phyloP scores from a whole-genome alignment of 2,113 vertebrate species.

The Burhinus bistriatus region DNA sequence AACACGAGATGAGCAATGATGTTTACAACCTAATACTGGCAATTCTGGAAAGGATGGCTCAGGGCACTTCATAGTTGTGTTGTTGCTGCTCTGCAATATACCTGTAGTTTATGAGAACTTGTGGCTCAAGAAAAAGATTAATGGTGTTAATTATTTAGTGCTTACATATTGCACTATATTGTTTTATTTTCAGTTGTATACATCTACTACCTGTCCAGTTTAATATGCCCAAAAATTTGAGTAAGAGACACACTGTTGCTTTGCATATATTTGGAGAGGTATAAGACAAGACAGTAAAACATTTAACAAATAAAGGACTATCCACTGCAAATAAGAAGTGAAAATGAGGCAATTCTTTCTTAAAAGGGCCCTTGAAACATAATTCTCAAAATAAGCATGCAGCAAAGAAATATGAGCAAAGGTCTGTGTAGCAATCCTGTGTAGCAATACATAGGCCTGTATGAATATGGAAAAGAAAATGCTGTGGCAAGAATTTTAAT shows the following conservation, averaged over 20 bases:
- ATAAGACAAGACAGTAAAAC: background rate
- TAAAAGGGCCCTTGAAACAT: background rate
- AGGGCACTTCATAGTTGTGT: background rate
- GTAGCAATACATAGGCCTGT: background rate
- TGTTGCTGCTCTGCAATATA: background rate
- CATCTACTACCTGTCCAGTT: background rate
- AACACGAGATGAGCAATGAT: background rate
- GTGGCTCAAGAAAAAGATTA: constrained; percentile 16
- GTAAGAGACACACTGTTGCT: background rate
- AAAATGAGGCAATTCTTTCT: background rate
- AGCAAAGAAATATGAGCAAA: background rate
- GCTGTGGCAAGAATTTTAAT: background rate
- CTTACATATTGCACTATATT: background rate
- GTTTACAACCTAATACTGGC: background rate
- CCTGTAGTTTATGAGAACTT: background rate
- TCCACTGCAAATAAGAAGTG: background rate
- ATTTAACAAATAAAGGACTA: background rate
- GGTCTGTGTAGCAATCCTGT: background rate
- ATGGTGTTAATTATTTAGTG: background rate
- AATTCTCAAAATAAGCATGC: background rate
- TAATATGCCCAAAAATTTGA: background rate
- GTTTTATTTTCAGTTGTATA: background rate
- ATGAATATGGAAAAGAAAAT: background rate
- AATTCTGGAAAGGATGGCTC: background rate
- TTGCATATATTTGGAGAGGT: background rate